phyloP scores from a whole-genome alignment of 35 echinoderm and acorn worm genomes.

The Eucidaris tribuloides region DNA sequence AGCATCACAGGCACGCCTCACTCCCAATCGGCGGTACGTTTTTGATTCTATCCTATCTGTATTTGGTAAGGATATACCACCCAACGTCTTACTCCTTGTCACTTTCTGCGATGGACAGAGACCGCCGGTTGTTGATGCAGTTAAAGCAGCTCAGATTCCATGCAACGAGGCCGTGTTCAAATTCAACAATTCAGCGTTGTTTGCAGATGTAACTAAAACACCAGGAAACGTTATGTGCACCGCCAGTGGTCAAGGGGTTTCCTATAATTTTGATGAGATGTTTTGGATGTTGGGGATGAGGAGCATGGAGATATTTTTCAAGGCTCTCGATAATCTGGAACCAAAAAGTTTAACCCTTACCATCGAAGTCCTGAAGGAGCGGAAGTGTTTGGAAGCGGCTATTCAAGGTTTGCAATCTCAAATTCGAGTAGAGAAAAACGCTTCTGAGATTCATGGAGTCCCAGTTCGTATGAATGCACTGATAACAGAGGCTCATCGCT shows the following conservation, averaged over 20 bases:
- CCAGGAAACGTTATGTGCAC: not conserved
- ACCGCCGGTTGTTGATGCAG: slow-evolving; percentile 44
- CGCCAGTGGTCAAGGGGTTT: not conserved
- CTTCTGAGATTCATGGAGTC: slow-evolving; percentile 28
- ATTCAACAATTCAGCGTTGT: slow-evolving; percentile 83
- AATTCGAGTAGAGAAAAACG: slow-evolving; percentile 40
- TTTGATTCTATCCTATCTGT: slow-evolving; percentile 64
- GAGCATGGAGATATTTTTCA: slow-evolving; percentile 34
- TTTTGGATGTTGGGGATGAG: slow-evolving; percentile 68
- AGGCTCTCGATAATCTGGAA: not conserved
- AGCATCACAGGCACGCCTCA: slow-evolving; percentile 35
- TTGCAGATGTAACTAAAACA: slow-evolving; percentile 44
- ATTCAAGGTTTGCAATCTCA: slow-evolving; percentile 25
- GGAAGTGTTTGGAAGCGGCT: slow-evolving; percentile 1
- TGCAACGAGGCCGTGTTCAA: slow-evolving; percentile 42
- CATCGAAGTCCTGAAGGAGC: slow-evolving; percentile 26
- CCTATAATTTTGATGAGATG: slow-evolving; percentile 49
- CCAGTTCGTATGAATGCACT: slow-evolving; percentile 29
- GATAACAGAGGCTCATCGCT: slow-evolving; percentile 33
- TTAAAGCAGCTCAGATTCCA: slow-evolving; percentile 61
- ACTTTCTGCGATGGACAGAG: slow-evolving; percentile 69
- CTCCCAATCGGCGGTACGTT: slow-evolving; percentile 46
- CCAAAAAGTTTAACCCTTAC: slow-evolving; percentile 27
- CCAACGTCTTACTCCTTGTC: slow-evolving; percentile 58
- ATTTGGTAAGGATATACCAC: slow-evolving; percentile 65